phyloP scores from a whole-genome alignment of 1,140 invertebrate species.

The Saxidomus purpurata region DNA sequence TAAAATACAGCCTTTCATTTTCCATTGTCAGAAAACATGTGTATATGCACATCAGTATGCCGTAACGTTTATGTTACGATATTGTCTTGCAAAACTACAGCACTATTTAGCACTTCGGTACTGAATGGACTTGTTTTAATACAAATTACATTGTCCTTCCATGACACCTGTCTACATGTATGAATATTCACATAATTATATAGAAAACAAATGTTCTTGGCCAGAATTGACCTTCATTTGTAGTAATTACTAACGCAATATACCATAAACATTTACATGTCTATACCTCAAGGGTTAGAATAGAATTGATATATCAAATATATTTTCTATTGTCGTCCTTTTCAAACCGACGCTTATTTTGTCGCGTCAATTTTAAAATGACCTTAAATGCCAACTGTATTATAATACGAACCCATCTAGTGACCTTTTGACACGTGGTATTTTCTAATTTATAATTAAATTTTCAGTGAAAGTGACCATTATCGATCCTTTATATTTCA shows the following conservation, averaged over 20 bases:
- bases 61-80: too few species aligned
- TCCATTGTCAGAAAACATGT: too few species aligned
- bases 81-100: too few species aligned
- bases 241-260: conserved; percentile 4
- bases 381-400: neutral
- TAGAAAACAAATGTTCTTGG: too few species aligned
- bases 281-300: neutral
- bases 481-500: conserved; percentile 8
- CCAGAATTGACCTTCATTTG: neutral
- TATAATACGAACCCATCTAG: neutral
- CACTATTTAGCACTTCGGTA: too few species aligned
- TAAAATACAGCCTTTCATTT: too few species aligned
- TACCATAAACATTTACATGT: neutral
- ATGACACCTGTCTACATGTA: too few species aligned
- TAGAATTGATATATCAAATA: neutral
- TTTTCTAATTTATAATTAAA: conserved; percentile 22
- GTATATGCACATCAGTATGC: too few species aligned
- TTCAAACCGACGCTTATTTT: neutral
- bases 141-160: too few species aligned
- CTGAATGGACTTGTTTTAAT: too few species aligned
- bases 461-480: conserved; percentile 39
- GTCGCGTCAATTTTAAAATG: neutral
- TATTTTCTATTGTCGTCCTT: neutral
- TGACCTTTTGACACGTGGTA: conserved; percentile 31
- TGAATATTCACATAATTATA: too few species aligned